These are phyloP conservation scores for Ashinkailepas kermadecensis DNA, from an alignment of 2,888 invertebrate species.

Conservation along the genomic window DNA sequence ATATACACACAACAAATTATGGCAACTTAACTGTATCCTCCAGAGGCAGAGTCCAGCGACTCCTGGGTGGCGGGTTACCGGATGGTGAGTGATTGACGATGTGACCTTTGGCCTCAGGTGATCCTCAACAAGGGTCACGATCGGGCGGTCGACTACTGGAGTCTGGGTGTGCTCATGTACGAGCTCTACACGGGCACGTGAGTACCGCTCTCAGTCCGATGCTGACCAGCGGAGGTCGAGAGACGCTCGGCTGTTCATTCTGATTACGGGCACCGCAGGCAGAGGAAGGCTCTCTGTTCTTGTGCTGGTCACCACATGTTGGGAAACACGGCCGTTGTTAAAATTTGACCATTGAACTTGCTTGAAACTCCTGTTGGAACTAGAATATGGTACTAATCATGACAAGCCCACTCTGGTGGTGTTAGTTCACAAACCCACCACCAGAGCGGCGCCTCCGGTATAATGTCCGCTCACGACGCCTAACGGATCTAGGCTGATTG, in stretches of 20 bases:
- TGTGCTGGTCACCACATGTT: background rate
- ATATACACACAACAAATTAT: too few relatives aligned
- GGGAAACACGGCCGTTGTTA: background rate
- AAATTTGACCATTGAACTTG: background rate
- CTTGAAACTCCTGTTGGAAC: background rate
- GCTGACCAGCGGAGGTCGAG: background rate
- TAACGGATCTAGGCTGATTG: too few relatives aligned
- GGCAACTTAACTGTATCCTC: too few relatives aligned
- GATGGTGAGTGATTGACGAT: too few relatives aligned
- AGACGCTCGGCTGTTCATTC: background rate
- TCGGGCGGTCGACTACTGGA: conserved; percentile 90
- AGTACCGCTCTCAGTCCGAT: conserved; percentile 39
- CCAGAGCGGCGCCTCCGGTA: too few relatives aligned
- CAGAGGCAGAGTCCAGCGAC: too few relatives aligned
- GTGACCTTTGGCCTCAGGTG: conserved; percentile 50
- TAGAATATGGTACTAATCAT: background rate
- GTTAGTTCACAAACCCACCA: too few relatives aligned
- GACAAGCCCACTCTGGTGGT: too few relatives aligned
- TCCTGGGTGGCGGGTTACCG: too few relatives aligned
- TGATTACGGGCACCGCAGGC: background rate
- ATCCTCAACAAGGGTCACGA: conserved; percentile 76
- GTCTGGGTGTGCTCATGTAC: conserved; percentile 77
- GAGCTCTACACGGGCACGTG: conserved; percentile 77
- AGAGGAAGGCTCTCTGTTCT: background rate
- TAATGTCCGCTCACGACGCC: too few relatives aligned